Base-by-base conservation (phyloP, 2,888 invertebrate species). In the Cheilosia vernalis region DNA sequence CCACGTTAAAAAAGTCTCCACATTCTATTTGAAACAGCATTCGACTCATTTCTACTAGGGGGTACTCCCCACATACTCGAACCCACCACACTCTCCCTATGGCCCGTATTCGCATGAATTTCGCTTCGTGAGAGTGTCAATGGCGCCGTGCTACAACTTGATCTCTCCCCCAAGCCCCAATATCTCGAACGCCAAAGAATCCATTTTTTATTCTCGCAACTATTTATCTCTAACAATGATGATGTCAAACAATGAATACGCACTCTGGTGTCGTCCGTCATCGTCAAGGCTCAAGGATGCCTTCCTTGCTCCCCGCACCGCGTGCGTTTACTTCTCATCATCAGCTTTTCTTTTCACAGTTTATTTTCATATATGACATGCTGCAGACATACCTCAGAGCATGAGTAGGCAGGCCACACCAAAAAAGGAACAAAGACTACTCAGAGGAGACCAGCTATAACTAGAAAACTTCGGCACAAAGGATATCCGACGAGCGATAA, bases 241-340 rank as follows among this genome's bases (percentile, higher is more conserved):
- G 79, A 72, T 79, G 63, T 72, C 79, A 79, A 79, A 79, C 79
- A 79, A 79, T 79, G 70, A 72, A 72, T 64, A 64, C 79, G 58
- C 79, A 72, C 64, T 58, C 64, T 30, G 56, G 40, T 42, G 81
- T 74, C 74, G 74, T 73, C 74, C 56, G 67, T 74, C 74, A 81
- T 81, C 81, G 61, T 81, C 69, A 81, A 74, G 44, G 61, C 44
- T 61, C 58, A 47, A 70, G 66, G 49, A 19, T 44, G 56, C 49
- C 44, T 27, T 6, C 27, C 27, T 10, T 3, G 33, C 30, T 21
- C 21, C 10, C 27, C 56, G 24, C 10, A 27, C 24, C 15, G 6
- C 15, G 33, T 63, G 55, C 55, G 69, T 21, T 44, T 61, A 37
- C 33, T 10, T 40, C 19, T 30, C 40, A 47, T 49, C 49, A n/a